Percentiles rank a stretch among this genome's conserved stretches.
Evolutionary conservation across 2,797 vertebrate genomes (phyloP).

Genomic region (Centropyge bicolor): DNA sequence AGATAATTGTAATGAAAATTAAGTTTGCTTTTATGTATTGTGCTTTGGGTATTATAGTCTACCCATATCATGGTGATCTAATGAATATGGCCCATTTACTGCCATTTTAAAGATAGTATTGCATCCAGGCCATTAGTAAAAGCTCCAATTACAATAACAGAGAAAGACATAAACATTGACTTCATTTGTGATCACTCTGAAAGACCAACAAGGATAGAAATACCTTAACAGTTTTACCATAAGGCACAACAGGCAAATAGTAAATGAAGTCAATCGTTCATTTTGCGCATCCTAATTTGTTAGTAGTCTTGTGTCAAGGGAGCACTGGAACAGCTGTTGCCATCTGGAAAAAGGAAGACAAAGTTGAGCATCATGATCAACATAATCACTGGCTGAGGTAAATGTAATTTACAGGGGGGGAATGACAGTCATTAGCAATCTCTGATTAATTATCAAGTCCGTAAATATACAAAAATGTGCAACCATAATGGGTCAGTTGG

Average conservation of each 20-base stretch:
- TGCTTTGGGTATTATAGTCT: background rate
- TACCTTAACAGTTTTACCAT: background rate
- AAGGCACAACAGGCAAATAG: background rate
- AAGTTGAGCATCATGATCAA: background rate
- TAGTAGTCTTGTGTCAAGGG: background rate
- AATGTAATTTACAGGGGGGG: background rate
- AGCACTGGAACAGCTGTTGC: slow-evolving; percentile 21
- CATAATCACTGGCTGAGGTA: background rate
- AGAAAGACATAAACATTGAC: background rate
- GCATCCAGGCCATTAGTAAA: background rate
- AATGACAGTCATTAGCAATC: background rate
- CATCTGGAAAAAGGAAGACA: background rate
- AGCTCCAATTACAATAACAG: background rate
- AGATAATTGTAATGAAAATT: slow-evolving; percentile 42
- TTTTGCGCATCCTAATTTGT: background rate
- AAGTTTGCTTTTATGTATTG: slow-evolving; percentile 12
- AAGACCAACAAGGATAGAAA: slow-evolving; percentile 10
- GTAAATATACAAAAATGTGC: background rate
- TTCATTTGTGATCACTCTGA: background rate
- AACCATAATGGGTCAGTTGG: too few species aligned
- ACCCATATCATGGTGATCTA: slow-evolving; percentile 19
- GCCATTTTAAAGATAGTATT: slow-evolving; percentile 3
- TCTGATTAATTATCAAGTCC: background rate
- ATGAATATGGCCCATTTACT: slow-evolving; percentile 25
- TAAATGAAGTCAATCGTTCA: background rate